Base-by-base conservation (phyloP, 2,797 vertebrate genomes). In the Gobionotothen gibberifrons region DNA sequence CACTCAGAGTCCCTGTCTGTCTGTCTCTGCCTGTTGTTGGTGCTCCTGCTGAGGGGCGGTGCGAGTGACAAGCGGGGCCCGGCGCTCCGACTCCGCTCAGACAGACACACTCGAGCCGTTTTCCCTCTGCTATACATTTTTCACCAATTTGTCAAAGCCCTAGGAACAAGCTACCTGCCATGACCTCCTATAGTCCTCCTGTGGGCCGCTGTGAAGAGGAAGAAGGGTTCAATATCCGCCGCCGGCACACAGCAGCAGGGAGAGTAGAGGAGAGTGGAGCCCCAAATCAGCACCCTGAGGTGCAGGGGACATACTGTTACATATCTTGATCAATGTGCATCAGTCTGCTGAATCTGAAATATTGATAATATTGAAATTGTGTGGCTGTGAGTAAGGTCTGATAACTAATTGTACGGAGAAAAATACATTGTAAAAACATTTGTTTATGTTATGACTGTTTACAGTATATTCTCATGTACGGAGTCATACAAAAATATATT, bases 101-200 rank as follows among this genome's bases (percentile, higher is more conserved):
- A 70, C 82, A 72, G 76, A 51, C 74, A 74, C 74, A 71, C 80
- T 81, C 53, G 16, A 85, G 77, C 76, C 72, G 53, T 74, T 85
- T 81, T 77, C 65, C 70, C 72, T 22, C 22, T 0, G 19, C 59
- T 64, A 82, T 79, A 3, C 79, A 88, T 87, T 72, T 87, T 83
- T 85, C 57, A 90, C 68, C 56, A 75, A 82, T 91, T 86, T 87
- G 83, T 89, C 85, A 83, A 85, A 87, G 62, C 76, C 64, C 52
- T 62, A 54, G 46, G 69, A 83, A 78, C 63, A 81, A 74, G 70
- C 78, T 71, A 69, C 29, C 40, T 26, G 42, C 21, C 61, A 26
- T 49, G 81, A 80, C 75, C 72, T 80, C 61, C 72, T 29, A 48
- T 13, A 19, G 72, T 49, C 69, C 60, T 21, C 66, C 69, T 32